phyloP scores from a whole-genome alignment of 2,113 vertebrate genomes.

The Pelodiscus sinensis region DNA sequence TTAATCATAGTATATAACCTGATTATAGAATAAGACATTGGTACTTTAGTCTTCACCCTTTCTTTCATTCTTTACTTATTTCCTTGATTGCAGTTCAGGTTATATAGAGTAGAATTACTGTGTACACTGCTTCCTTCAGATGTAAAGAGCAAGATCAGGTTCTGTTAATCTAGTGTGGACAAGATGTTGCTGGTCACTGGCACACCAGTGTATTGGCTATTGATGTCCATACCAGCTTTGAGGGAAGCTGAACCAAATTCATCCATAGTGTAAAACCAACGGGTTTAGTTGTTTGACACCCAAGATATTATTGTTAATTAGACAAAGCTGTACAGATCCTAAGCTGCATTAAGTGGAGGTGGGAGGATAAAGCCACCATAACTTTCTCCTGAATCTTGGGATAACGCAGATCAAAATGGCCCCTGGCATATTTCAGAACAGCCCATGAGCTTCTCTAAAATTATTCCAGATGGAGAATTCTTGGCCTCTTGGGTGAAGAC shows the following conservation, averaged over 20 bases:
- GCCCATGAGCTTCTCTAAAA: neutral
- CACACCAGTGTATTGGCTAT: neutral
- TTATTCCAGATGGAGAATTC: neutral
- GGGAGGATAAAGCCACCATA: neutral
- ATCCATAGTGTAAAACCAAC: neutral
- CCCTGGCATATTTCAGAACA: neutral
- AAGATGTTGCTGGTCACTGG: neutral
- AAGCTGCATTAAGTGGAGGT: neutral
- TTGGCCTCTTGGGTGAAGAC: neutral
- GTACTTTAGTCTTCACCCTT: neutral
- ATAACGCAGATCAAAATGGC: neutral
- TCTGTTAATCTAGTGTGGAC: neutral
- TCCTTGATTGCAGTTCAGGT: neutral
- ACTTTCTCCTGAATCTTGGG: neutral
- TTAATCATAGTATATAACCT: neutral
- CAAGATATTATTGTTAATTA: neutral
- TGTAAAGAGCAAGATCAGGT: neutral
- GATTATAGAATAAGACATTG: neutral
- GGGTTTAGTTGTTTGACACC: neutral
- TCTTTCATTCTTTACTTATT: neutral
- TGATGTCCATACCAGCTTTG: neutral
- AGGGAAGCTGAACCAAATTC: neutral
- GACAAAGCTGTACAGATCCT: neutral
- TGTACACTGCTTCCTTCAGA: neutral
- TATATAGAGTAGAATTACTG: neutral